phyloP scores from a whole-genome alignment of 2,113 vertebrate genomes.

The Equus quagga region DNA sequence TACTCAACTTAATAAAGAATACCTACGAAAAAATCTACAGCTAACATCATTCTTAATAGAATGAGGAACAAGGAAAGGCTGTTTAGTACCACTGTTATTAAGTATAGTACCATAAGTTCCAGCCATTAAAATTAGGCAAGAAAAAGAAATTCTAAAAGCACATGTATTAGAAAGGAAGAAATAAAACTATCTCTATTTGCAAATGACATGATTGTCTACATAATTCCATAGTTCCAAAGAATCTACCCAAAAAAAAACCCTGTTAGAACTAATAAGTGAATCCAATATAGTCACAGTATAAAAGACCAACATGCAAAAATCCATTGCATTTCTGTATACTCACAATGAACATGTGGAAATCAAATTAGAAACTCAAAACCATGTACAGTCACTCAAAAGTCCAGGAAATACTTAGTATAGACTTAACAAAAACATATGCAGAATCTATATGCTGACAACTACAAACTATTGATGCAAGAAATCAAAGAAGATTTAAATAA shows the following conservation, averaged over 20 bases:
- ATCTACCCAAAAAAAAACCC: neutral
- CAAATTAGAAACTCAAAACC: conserved; percentile 17
- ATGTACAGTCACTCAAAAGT: conserved; percentile 1
- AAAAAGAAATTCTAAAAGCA: neutral
- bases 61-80: neutral
- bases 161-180: neutral
- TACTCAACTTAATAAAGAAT: neutral
- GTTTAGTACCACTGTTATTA: neutral
- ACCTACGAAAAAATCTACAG: neutral
- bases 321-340: neutral
- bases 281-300: neutral
- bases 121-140: neutral
- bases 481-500: neutral
- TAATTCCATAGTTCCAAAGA: neutral
- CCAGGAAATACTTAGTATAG: neutral
- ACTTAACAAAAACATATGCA: neutral
- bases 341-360: neutral
- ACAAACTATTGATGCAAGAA: neutral
- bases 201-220: neutral
- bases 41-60: neutral
- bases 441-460: neutral
- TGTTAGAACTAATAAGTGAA: neutral
- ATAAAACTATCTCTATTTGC: neutral
- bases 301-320: neutral
- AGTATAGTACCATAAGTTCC: neutral